Percentiles rank a stretch among this genome's conserved stretches.
Evolutionary conservation across 1,140 invertebrate genomes (phyloP).

Genomic region (Trichonephila clavipes): DNA sequence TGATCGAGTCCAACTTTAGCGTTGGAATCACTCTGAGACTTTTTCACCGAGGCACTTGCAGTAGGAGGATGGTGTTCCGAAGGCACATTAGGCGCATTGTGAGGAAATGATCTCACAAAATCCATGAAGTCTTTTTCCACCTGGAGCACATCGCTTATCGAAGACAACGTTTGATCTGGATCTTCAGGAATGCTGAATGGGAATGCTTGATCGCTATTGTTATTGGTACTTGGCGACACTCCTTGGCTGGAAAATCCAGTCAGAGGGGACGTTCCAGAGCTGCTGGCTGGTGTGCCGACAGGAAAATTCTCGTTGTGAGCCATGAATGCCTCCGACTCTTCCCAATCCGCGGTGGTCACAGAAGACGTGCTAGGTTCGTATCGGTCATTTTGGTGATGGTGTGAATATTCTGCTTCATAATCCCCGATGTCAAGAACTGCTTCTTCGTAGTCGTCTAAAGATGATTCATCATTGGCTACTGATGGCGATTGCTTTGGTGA

Average conservation of each 20-base stretch:
- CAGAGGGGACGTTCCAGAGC: conserved; percentile 55
- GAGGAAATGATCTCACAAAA: conserved; percentile 69
- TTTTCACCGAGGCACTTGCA: not conserved
- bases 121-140: conserved; percentile 75
- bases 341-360: conserved; percentile 61
- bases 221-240: conserved; percentile 27
- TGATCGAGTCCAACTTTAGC: conserved; percentile 86
- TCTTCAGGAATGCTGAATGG: conserved; percentile 71
- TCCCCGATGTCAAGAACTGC: conserved; percentile 46
- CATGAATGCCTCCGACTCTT: conserved; percentile 56
- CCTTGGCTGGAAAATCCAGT: conserved; percentile 59
- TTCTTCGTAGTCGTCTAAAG: conserved; percentile 65
- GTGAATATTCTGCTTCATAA: not conserved
- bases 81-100: not conserved
- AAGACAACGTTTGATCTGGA: conserved; percentile 49
- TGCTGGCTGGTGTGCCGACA: conserved; percentile 42
- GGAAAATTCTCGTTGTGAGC: conserved; percentile 61
- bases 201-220: conserved; percentile 46
- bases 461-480: conserved; percentile 51
- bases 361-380: conserved; percentile 30
- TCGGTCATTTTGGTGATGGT: not conserved
- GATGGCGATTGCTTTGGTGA: conserved; percentile 12
- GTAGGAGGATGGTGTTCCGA: conserved; percentile 3
- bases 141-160: conserved; percentile 68
- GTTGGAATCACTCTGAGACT: conserved; percentile 55